phyloP scores from a whole-genome alignment of 2,113 vertebrate species.

The Elaphurus davidianus region DNA sequence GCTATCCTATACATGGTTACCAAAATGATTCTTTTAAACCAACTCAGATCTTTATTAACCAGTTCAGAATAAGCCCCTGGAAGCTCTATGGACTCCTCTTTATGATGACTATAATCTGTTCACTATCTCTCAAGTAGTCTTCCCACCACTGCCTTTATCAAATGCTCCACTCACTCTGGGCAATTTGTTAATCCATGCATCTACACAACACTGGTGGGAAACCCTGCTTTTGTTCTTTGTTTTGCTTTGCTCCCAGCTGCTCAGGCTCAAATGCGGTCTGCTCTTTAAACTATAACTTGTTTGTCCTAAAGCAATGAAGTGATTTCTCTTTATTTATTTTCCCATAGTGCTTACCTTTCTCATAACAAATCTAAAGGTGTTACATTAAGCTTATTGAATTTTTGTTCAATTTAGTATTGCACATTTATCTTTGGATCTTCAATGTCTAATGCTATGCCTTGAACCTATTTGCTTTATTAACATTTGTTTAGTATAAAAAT shows the following conservation, averaged over 20 bases:
- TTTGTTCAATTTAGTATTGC: not conserved
- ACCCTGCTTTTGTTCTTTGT: not conserved
- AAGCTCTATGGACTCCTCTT: not conserved
- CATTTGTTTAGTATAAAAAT: not conserved
- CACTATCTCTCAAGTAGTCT: not conserved
- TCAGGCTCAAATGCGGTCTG: not conserved
- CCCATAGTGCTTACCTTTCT: not conserved
- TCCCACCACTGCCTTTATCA: not conserved
- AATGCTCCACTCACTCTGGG: not conserved
- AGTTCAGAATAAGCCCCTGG: not conserved
- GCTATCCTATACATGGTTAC: accelerated
- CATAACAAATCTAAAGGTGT: not conserved
- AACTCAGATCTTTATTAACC: not conserved
- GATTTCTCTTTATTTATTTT: not conserved
- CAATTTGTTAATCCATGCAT: not conserved
- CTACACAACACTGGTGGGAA: not conserved
- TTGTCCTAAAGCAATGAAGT: not conserved
- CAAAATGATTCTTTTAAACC: not conserved
- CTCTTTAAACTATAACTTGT: not conserved
- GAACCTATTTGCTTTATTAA: not conserved
- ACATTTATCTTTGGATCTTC: not conserved
- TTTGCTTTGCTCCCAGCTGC: not conserved
- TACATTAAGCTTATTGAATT: not conserved
- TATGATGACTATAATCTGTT: not conserved
- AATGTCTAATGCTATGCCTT: not conserved